Conservation (phyloP, 1,140 invertebrate species). For the Tyrophagus putrescentiae region DNA sequence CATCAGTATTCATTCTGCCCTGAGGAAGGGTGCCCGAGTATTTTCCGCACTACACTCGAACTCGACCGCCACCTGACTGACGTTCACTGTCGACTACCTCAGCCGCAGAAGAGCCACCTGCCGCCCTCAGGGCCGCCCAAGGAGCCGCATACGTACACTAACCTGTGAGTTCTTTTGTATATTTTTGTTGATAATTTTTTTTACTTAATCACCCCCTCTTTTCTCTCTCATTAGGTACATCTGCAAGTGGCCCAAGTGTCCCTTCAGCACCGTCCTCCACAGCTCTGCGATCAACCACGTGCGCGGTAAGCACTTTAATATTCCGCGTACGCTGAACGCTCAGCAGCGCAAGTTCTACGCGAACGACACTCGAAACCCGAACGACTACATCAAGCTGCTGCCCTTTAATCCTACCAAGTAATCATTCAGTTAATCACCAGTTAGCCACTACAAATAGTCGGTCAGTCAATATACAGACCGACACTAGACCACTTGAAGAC, state of each 20-base stretch:
- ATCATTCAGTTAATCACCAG: no score
- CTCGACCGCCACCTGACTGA: not conserved
- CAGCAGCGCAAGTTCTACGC: not conserved
- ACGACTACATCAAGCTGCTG: not conserved
- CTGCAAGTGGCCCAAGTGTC: conserved; percentile 4
- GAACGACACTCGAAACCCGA: not conserved
- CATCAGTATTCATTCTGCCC: not conserved
- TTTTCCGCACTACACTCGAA: not conserved
- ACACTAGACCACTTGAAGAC: no score
- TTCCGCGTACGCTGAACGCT: not conserved
- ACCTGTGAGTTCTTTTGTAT: not conserved
- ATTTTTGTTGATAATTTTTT: not conserved
- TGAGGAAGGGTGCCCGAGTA: not conserved
- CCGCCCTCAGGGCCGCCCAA: not conserved
- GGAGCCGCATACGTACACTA: not conserved
- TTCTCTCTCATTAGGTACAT: not conserved
- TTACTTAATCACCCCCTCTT: not conserved
- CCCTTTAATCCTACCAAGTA: no score
- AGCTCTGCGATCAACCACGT: not conserved
- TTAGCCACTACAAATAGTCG: no score
- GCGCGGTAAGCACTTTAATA: not conserved
- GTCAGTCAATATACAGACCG: no score
- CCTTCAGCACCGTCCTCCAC: not conserved
- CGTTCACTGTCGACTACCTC: not conserved
- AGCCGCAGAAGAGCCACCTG: not conserved